Evolutionary conservation across 53 echinoderm and acorn worm species (phyloP), one percentile per base, ranked within the genome.

Genomic region (Holothuria scabra): DNA sequence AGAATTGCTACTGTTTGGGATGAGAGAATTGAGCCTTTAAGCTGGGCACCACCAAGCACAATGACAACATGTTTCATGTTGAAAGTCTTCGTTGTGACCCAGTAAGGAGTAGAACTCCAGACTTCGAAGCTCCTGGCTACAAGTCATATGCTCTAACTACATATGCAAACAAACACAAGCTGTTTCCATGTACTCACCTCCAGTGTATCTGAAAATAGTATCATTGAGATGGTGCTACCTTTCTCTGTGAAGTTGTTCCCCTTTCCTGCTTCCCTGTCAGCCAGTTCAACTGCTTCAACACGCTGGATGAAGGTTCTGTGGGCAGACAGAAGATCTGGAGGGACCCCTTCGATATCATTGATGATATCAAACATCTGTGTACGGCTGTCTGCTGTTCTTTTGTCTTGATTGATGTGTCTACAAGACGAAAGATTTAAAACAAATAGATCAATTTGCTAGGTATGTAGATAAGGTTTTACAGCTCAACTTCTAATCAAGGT

Each of bases 331-430:
- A 97, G 89, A 65, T 94, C 90, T 30, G 97, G 85, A 23, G 97
- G 97, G 20, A 97, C 97, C 57, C 94, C 97, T 84, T 97, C 97
- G 32, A 97, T 97, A 57, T 97, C 97, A 49, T 92, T 94, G 83
- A 97, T 90, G 78, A 97, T 92, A 66, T 97, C 97, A 94, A 97
- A 97, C 97, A 97, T 94, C 71, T 93, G 93, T 41, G 97, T 97
- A 68, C 92, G 97, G 19, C 97, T 86, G 24, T 97, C 97, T 28
- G 97, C 92, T 69, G 91, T 93, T 24, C 97, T 83, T 87, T 92
- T 97, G 85, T 97, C 97, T 59, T 97, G 94, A 64, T 97, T 97
- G 79, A 97, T 94, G 86, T 97, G 90, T 72, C 97, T 97, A 79
- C 9, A 44, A 33, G 20, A 87, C 57, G 20, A 12, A 76, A 20